Evolutionary conservation across 2,888 invertebrate genomes (phyloP).

Genomic region (Sturmia bella): DNA sequence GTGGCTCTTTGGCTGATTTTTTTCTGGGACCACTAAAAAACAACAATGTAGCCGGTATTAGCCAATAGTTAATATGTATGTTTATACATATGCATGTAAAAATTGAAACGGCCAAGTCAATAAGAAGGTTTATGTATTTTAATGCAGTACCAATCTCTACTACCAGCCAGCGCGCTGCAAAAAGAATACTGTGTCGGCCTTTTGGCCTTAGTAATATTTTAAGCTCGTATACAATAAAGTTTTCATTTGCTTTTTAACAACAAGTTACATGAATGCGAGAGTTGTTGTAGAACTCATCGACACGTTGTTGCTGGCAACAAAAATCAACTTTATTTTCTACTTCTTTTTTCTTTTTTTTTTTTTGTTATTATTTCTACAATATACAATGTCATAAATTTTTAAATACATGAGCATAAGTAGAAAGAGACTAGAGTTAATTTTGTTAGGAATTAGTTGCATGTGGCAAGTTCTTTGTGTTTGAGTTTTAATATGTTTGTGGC

Average conservation of each 20-base stretch:
- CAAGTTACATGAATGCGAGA: slow-evolving; percentile 31
- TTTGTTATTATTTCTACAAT: slow-evolving; percentile 13
- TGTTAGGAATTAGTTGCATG: slow-evolving; percentile 49
- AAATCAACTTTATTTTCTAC: not conserved
- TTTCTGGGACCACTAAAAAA: not conserved
- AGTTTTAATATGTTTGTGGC: not conserved
- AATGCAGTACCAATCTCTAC: slow-evolving; percentile 23
- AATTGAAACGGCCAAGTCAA: slow-evolving; percentile 17
- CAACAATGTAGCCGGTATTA: slow-evolving; percentile 29
- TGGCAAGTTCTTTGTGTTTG: slow-evolving; percentile 23
- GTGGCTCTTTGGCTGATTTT: not conserved
- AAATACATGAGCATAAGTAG: slow-evolving; percentile 40
- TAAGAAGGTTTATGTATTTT: slow-evolving; percentile 31
- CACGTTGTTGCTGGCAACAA: slow-evolving; percentile 17
- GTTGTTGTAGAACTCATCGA: slow-evolving; percentile 56
- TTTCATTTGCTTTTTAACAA: slow-evolving; percentile 42
- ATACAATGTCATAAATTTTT: slow-evolving; percentile 64
- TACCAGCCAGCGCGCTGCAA: slow-evolving; percentile 1
- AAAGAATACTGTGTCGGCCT: slow-evolving; percentile 65
- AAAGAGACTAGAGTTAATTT: slow-evolving; percentile 16
- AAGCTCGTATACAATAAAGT: slow-evolving; percentile 62
- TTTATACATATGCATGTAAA: not conserved
- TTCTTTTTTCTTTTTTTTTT: not conserved
- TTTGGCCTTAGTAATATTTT: slow-evolving; percentile 68
- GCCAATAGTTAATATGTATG: not conserved